A percentile compares a stretch with the other conserved stretches of the same genome.
These are phyloP conservation scores for Chroicocephalus ridibundus DNA, from an alignment of 2,113 vertebrate species.

Conservation along the genomic window DNA sequence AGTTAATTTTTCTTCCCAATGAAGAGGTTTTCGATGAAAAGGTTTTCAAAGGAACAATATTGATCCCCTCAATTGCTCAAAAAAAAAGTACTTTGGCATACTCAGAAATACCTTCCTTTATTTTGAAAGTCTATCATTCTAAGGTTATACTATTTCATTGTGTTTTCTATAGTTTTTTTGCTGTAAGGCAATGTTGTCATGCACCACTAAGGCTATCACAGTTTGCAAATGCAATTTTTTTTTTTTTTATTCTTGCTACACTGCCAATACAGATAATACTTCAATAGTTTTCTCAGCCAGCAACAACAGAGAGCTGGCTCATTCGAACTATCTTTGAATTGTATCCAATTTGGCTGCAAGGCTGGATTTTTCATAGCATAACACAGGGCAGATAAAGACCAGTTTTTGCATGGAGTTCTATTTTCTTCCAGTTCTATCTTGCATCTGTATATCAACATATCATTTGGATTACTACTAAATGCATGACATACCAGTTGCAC, in stretches of 20 bases:
- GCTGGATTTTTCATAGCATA: neutral
- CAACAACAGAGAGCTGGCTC: slow-evolving; percentile 31
- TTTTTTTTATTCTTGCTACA: neutral
- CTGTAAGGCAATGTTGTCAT: neutral
- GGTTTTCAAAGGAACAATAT: neutral
- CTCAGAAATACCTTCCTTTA: neutral
- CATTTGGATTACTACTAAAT: neutral
- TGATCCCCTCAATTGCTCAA: neutral
- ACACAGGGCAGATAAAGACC: neutral
- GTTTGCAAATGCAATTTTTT: neutral
- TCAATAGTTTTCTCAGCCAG: slow-evolving; percentile 13
- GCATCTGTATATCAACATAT: neutral
- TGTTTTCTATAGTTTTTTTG: neutral
- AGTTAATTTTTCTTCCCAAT: neutral
- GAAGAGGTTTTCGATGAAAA: neutral
- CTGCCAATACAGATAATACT: neutral
- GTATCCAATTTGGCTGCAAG: slow-evolving; percentile 13
- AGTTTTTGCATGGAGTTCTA: neutral
- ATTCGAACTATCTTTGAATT: neutral
- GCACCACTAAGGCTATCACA: neutral
- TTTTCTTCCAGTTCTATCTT: neutral
- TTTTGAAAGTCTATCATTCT: neutral
- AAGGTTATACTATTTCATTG: neutral
- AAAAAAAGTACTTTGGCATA: neutral
- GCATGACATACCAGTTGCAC: neutral